These are phyloP conservation scores for Mustela lutreola DNA, from an alignment of 2,113 vertebrate genomes.

Conservation along the genomic window DNA sequence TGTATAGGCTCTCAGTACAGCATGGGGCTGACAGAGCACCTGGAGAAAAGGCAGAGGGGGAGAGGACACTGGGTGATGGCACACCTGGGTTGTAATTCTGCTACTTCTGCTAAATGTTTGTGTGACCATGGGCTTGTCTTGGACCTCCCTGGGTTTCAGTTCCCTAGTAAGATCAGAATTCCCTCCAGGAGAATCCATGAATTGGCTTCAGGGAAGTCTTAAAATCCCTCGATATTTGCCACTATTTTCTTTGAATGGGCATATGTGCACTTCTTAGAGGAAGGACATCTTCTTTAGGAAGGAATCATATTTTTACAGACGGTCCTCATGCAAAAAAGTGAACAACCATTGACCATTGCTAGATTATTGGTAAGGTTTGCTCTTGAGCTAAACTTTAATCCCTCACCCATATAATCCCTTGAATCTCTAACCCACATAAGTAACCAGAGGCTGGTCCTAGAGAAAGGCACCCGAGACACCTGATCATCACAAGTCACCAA, in stretches of 20 bases:
- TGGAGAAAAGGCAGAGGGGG: background rate
- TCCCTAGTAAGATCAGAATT: background rate
- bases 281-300: background rate
- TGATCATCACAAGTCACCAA: background rate
- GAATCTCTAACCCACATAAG: background rate
- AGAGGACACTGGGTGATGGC: fast-evolving
- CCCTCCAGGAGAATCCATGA: background rate
- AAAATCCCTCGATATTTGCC: background rate
- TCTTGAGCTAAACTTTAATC: background rate
- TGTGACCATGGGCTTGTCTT: background rate
- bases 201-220: background rate
- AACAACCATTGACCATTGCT: background rate
- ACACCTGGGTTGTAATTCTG: background rate
- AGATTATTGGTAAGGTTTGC: background rate
- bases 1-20: background rate
- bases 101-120: background rate
- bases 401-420: background rate
- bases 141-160: background rate
- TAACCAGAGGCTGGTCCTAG: background rate
- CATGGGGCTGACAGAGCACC: fast-evolving
- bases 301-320: background rate
- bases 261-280: background rate
- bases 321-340: background rate
- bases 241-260: background rate
- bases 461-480: background rate